These are phyloP conservation scores for Astreopora myriophthalma DNA, from an alignment of 64 coral and sea anemone genomes.

Conservation along the genomic window DNA sequence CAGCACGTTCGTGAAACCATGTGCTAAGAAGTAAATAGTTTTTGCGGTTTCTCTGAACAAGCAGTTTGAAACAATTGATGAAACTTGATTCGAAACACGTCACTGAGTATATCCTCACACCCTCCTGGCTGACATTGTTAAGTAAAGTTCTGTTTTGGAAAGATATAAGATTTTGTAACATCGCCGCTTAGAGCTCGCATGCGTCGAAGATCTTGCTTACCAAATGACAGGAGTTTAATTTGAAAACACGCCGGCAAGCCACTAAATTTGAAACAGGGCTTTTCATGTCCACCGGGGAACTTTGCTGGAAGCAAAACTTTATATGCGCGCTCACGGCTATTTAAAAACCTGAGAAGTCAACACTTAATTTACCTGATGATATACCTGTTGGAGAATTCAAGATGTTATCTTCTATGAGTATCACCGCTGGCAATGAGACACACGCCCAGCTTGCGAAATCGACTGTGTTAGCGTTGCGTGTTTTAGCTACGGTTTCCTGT, in stretches of 20 bases:
- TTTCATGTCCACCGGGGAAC: background rate
- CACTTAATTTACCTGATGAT: constrained; percentile 34
- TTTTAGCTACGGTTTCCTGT: background rate
- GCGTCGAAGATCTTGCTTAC: background rate
- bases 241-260: background rate
- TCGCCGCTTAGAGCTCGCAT: too few species aligned
- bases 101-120: background rate
- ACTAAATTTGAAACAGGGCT: background rate
- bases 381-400: constrained; percentile 14
- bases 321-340: background rate
- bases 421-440: background rate
- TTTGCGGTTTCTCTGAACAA: constrained; percentile 41
- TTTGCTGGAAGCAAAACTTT: background rate
- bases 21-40: constrained; percentile 6
- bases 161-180: background rate
- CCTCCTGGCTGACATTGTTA: background rate
- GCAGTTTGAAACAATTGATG: constrained; percentile 17
- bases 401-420: constrained; percentile 6
- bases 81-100: background rate
- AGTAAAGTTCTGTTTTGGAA: background rate
- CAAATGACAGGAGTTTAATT: background rate
- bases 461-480: background rate
- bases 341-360: background rate
- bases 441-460: background rate
- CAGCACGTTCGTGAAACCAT: background rate